Evolutionary conservation across 2,888 invertebrate genomes (phyloP).

Genomic region (Drosophila maculinotata): DNA sequence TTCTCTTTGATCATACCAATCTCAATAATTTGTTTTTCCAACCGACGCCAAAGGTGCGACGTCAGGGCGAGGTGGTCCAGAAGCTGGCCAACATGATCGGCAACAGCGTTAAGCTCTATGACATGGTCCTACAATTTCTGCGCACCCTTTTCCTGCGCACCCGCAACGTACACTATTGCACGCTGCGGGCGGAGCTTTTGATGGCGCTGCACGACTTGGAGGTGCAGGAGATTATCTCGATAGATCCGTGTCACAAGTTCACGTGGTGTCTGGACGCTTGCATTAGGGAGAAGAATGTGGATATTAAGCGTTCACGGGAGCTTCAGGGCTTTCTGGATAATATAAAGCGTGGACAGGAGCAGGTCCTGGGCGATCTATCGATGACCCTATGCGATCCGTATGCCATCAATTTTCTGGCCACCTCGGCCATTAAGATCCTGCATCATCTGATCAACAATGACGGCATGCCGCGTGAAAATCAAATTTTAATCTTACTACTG

Average conservation of each 20-base stretch:
- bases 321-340: conserved; percentile 97
- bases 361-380: conserved; percentile 95
- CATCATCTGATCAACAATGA: conserved; percentile 96
- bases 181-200: conserved; percentile 94
- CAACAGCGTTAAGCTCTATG: conserved; percentile 89
- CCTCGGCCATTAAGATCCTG: conserved; percentile 95
- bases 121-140: conserved; percentile 98
- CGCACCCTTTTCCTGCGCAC: conserved; percentile 95
- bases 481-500: conserved; percentile 93
- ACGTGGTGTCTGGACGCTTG: conserved; percentile 99
- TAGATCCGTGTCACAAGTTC: conserved; percentile 99
- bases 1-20: conserved; percentile 95
- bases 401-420: conserved; percentile 97
- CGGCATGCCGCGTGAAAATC: conserved; percentile 94
- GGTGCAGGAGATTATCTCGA: conserved; percentile 97
- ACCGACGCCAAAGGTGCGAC: conserved; percentile 94
- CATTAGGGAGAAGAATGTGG: conserved; percentile 97
- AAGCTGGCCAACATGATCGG: conserved; percentile 97
- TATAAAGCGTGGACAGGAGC: conserved; percentile 95
- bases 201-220: conserved; percentile 99
- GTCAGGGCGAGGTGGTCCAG: conserved; percentile 93
- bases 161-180: conserved; percentile 98
- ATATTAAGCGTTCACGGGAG: conserved; percentile 96
- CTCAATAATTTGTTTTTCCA: conserved; percentile 94
- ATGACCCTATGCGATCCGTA: conserved; percentile 99